phyloP scores from a whole-genome alignment of 2,888 invertebrate genomes.

The Torymus texanus region DNA sequence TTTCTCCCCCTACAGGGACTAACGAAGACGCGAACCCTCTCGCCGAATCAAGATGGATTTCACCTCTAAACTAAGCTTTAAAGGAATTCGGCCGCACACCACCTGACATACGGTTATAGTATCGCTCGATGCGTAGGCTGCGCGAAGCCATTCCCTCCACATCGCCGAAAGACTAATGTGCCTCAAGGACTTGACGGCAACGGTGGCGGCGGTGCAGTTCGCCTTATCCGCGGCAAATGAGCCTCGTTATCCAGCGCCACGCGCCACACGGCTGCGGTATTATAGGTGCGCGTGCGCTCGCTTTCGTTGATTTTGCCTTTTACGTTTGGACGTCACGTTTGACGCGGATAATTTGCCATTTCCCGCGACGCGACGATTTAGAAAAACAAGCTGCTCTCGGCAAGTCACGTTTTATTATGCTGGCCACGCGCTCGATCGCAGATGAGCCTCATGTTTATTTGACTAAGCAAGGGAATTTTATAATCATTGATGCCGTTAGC shows the following conservation, averaged over 20 bases:
- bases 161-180: slow-evolving; percentile 40
- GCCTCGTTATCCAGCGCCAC: slow-evolving; percentile 25
- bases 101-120: slow-evolving; percentile 26
- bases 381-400: too few species aligned
- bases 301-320: too few species aligned
- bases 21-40: background rate
- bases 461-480: background rate
- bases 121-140: background rate
- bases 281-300: background rate
- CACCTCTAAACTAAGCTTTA: background rate
- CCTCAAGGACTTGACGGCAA: background rate
- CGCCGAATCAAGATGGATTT: background rate
- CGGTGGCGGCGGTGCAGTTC: slow-evolving; percentile 16
- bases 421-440: too few species aligned
- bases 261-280: too few species aligned
- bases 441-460: background rate
- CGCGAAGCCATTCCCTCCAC: slow-evolving; percentile 7
- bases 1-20: background rate
- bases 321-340: too few species aligned
- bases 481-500: too few species aligned
- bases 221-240: slow-evolving; percentile 35
- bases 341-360: too few species aligned
- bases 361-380: too few species aligned
- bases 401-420: too few species aligned
- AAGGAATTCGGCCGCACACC: background rate